Percentiles rank a stretch among this genome's conserved stretches.
phyloP scores from a whole-genome alignment of 2,113 vertebrate genomes.

The Dicrurus megarhynchus region DNA sequence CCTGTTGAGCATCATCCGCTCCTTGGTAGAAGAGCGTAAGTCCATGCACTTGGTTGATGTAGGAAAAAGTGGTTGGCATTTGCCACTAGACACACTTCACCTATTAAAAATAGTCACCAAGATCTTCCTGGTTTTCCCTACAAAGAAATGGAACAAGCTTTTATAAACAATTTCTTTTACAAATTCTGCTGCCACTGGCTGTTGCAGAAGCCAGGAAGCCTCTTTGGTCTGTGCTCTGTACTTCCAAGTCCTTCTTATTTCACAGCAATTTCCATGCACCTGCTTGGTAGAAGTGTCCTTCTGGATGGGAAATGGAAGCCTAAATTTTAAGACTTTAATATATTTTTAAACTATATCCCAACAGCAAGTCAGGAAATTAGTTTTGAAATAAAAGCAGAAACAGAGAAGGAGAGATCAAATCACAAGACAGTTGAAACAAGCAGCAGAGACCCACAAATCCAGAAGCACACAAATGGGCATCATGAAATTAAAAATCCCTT shows the following conservation, averaged over 20 bases:
- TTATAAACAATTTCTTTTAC: not conserved
- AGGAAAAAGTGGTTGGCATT: rapidly evolving
- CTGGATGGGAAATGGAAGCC: not conserved
- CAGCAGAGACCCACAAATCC: not conserved
- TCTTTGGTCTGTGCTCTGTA: not conserved
- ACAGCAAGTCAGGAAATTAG: not conserved
- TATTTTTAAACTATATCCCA: not conserved
- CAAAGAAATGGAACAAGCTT: not conserved
- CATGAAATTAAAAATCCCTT: not conserved
- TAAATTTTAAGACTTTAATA: not conserved
- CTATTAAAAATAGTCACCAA: not conserved
- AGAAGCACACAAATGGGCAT: not conserved
- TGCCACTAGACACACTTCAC: not conserved
- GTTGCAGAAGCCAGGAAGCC: not conserved
- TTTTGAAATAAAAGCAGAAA: not conserved
- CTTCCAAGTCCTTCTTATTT: not conserved
- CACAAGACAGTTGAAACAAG: not conserved
- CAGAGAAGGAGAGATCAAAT: not conserved
- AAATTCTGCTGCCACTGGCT: not conserved
- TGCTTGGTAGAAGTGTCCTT: not conserved
- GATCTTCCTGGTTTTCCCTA: not conserved
- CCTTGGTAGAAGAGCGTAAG: rapidly evolving
- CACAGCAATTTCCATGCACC: not conserved
- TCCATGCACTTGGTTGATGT: not conserved
- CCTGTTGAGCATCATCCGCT: not conserved